A percentile compares a stretch with the other conserved stretches of the same genome.
Conservation (phyloP, 2,113 vertebrate genomes). For the Aplodontia rufa region DNA sequence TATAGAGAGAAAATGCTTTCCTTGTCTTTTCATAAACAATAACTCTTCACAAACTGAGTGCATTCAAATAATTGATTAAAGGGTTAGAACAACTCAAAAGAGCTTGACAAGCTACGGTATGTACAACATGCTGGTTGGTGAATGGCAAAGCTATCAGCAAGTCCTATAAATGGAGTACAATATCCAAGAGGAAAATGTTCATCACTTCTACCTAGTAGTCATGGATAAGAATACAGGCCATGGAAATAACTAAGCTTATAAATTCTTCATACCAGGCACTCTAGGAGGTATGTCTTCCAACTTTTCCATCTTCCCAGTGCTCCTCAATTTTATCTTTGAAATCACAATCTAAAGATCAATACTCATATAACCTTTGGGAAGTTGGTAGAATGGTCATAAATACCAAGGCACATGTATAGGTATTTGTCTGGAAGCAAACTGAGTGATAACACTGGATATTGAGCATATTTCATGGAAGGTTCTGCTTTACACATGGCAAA, state of each 20-base stretch:
- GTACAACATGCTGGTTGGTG: not conserved
- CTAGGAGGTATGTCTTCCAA: not conserved
- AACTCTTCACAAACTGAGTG: not conserved
- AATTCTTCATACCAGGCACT: not conserved
- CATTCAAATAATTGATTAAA: constrained; percentile 41
- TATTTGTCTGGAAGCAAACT: not conserved
- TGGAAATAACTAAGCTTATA: not conserved
- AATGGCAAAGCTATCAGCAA: not conserved
- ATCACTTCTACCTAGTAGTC: not conserved
- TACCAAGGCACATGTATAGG: not conserved
- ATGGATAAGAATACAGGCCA: not conserved
- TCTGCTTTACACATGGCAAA: not conserved
- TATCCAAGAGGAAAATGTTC: not conserved
- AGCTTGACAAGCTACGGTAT: not conserved
- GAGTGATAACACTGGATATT: not conserved
- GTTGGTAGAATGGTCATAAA: not conserved
- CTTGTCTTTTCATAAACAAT: not conserved
- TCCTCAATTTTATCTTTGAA: not conserved
- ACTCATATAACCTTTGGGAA: not conserved
- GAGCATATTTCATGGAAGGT: not conserved
- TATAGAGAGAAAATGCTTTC: not conserved
- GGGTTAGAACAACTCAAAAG: not conserved
- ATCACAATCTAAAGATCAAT: not conserved
- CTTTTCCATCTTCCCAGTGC: not conserved
- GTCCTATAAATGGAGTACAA: not conserved